Evolutionary conservation across 2,888 invertebrate genomes (phyloP), one percentile per base, ranked within the genome.

Genomic region (Lasioglossum vierecki): DNA sequence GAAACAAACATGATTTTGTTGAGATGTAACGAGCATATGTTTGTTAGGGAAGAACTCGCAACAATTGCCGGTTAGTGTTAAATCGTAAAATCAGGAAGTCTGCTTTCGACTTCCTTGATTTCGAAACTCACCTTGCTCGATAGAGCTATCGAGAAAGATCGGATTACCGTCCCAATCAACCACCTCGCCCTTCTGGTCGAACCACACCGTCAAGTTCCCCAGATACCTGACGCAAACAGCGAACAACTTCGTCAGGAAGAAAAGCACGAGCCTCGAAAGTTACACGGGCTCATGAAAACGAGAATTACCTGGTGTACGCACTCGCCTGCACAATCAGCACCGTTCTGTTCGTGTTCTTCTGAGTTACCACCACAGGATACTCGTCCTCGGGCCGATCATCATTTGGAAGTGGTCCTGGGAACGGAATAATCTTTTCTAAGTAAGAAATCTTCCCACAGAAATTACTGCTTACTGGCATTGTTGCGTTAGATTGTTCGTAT

Each of bases 241-340:
- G 66, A 35, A 35, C 2, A 46, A 68, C 44, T 60, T 46, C 15
- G 35, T 84, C 39, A 9, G 41, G 46, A 84, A 77, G 35, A 13
- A 22, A 30, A 82, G 74, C 35, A 57, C 66, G 15, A 26, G 30
- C 22, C 2, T 46, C 30, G 35, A 4, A 46, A 82, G 22, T 86
- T 66, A 5, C 15, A 1, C 15, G 35, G 18, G 30, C 8, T 5
- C 30, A 0, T 46, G 53, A 79, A 22, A 76, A 53, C 5, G 30
- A 74, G 39, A 74, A 39, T 53, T 85, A 94, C 94, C 97, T 96
- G 1, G 97, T 96, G 94, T 96, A 97, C 80, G 97, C 96, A 0
- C 96, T 96, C 0, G 97, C 97, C 94, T 97, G 97, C 26, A 97
- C 97, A 73, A 97, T 96, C 15, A 97, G 95, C 4, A 97, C 96